Evolutionary conservation across 2,888 invertebrate species (phyloP).

Genomic region (Drosophila sordidula): DNA sequence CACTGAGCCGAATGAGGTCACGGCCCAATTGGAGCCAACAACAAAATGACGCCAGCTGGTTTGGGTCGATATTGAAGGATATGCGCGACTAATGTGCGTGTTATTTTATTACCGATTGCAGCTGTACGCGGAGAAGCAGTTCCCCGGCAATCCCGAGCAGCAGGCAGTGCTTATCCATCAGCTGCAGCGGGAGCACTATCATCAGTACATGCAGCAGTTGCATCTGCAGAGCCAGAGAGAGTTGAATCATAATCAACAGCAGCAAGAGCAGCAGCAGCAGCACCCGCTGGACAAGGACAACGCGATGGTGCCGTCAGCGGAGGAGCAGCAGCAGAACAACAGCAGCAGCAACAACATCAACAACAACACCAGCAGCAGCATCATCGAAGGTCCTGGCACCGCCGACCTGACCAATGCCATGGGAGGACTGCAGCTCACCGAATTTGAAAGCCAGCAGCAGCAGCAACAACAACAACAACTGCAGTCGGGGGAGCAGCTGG

Average conservation of each 20-base stretch:
- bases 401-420: slow-evolving; percentile 46
- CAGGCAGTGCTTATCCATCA: slow-evolving; percentile 97
- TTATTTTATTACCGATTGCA: slow-evolving; percentile 28
- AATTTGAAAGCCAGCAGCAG: slow-evolving; percentile 68
- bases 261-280: slow-evolving; percentile 31
- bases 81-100: background rate
- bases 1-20: slow-evolving; percentile 51
- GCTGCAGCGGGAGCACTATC: slow-evolving; percentile 99
- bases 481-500: slow-evolving; percentile 28
- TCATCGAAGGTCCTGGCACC: slow-evolving; percentile 27
- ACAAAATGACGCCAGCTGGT: background rate
- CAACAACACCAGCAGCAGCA: slow-evolving; percentile 19
- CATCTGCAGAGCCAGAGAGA: slow-evolving; percentile 84
- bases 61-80: slow-evolving; percentile 15
- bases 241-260: slow-evolving; percentile 32
- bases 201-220: slow-evolving; percentile 99
- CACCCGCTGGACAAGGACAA: slow-evolving; percentile 18
- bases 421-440: slow-evolving; percentile 50
- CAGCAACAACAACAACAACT: slow-evolving; percentile 19
- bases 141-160: slow-evolving; percentile 93
- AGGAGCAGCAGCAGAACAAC: slow-evolving; percentile 10
- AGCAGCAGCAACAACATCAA: slow-evolving; percentile 29
- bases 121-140: slow-evolving; percentile 97
- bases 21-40: slow-evolving; percentile 40
- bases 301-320: slow-evolving; percentile 7